Percentiles rank a stretch among this genome's conserved stretches.
Conservation (phyloP, 2,888 invertebrate genomes). For the Branchipolynoe longqiensis region DNA sequence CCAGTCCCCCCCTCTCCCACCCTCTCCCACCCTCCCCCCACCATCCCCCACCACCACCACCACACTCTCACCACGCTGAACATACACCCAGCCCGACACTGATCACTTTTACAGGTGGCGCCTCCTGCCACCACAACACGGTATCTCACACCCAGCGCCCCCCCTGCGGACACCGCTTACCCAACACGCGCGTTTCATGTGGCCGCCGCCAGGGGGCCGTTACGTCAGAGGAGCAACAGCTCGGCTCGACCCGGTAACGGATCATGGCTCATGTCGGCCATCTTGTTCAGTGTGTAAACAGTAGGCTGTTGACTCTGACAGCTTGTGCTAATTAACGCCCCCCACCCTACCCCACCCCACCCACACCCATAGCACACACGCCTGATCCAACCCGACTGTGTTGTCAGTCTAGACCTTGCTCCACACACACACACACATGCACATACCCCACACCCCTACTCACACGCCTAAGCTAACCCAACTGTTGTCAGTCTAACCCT, state of each 20-base stretch:
- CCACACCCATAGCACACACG: too few relatives aligned
- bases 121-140: constrained; percentile 16
- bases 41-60: neutral
- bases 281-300: constrained; percentile 16
- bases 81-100: too few relatives aligned
- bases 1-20: neutral
- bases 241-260: constrained; percentile 6
- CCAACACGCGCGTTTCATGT: constrained; percentile 26
- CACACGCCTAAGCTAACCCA: too few relatives aligned
- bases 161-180: neutral
- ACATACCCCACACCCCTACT: too few relatives aligned
- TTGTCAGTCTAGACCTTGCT: too few relatives aligned
- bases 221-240: constrained; percentile 15
- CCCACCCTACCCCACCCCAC: too few relatives aligned
- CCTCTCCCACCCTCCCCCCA: neutral
- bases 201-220: neutral
- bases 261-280: neutral
- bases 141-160: constrained; percentile 16
- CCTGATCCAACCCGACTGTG: too few relatives aligned
- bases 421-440: too few relatives aligned
- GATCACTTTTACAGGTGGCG: constrained; percentile 53
- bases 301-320: neutral
- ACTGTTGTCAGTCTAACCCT: too few relatives aligned
- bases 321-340: neutral
- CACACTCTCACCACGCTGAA: neutral